Base-by-base conservation (phyloP, 2,888 invertebrate species). In the Drosophila pseudotakahashii region DNA sequence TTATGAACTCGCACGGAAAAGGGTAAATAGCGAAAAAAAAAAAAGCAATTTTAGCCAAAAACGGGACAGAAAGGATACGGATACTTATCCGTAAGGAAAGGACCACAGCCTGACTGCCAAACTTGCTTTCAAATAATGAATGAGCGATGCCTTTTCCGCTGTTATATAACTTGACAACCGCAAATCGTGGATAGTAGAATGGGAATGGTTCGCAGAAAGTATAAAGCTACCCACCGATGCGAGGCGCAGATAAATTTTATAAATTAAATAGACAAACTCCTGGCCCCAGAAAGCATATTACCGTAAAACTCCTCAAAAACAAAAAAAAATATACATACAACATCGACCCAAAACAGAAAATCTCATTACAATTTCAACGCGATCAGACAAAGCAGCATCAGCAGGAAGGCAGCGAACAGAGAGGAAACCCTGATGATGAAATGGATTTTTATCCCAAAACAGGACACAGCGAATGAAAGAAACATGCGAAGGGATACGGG, bases 311-410 rank as follows among this genome's bases (percentile, higher is more conserved):
- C 78, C 76, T 45, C 36, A 4, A 14, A 11, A 36, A 16, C 44
- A 53, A 4, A 14, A 11, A 36, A 16, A 50, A 53, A 68, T 58
- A 32, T 23, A 13, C 32, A 39, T 11, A 34, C n/a, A 54, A 55
- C 45, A 23, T 10, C 45, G 7, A 37, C 67, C 67, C 39, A 44
- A 50, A 45, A 71, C 63, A 61, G 66, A 52, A 84, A 89, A 90
- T 89, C 90, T 88, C 90, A 90, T 90, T 90, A 90, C 87, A 81
- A 89, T 90, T 90, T 89, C 89, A 90, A 83, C 90, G 84, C 90
- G 87, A 78, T 86, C 81, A 81, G 77, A 84, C 82, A 89, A 84
- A 89, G 82, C 82, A 55, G 73, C 57, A 57, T 53, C 23, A 70
- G 53, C 50, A 60, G 50, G 57, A 60, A 47, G 60, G 45, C 30